phyloP scores from a whole-genome alignment of 1,140 invertebrate species.

The Lasioglossum albipes region DNA sequence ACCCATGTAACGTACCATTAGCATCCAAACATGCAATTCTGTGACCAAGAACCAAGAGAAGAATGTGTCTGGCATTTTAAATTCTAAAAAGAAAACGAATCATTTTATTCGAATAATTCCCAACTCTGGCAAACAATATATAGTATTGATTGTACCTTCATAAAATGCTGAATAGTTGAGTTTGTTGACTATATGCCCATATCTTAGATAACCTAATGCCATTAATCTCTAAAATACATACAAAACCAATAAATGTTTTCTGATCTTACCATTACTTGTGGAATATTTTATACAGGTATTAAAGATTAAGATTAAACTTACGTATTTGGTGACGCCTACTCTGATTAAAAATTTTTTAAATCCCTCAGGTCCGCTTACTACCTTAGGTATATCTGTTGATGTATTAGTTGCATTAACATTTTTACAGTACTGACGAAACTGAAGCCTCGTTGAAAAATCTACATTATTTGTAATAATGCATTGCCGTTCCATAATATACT shows the following conservation, averaged over 20 bases:
- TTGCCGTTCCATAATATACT: constrained; percentile 6
- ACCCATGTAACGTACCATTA: constrained; percentile 87
- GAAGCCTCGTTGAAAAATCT: neutral
- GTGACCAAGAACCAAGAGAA: constrained; percentile 91
- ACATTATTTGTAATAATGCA: neutral
- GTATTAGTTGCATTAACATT: neutral
- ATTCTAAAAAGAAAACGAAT: constrained; percentile 80
- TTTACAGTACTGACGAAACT: neutral
- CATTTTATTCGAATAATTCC: neutral
- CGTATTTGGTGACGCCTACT: neutral
- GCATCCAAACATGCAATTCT: constrained; percentile 92
- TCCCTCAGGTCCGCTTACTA: neutral
- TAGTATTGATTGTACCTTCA: constrained; percentile 36
- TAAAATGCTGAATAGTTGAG: constrained; percentile 52
- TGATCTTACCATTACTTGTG: too few species aligned
- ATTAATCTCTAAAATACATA: constrained; percentile 34
- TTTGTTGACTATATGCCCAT: constrained; percentile 27
- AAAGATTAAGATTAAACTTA: constrained; percentile 10
- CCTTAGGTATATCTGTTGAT: neutral
- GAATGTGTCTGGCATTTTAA: constrained; percentile 88
- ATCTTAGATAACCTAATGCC: neutral
- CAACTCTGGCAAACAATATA: too few species aligned
- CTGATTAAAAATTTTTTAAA: neutral
- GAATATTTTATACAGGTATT: too few species aligned
- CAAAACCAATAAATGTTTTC: neutral